These are phyloP conservation scores for Panthera leo DNA, from an alignment of 2,113 vertebrate genomes.

Conservation along the genomic window DNA sequence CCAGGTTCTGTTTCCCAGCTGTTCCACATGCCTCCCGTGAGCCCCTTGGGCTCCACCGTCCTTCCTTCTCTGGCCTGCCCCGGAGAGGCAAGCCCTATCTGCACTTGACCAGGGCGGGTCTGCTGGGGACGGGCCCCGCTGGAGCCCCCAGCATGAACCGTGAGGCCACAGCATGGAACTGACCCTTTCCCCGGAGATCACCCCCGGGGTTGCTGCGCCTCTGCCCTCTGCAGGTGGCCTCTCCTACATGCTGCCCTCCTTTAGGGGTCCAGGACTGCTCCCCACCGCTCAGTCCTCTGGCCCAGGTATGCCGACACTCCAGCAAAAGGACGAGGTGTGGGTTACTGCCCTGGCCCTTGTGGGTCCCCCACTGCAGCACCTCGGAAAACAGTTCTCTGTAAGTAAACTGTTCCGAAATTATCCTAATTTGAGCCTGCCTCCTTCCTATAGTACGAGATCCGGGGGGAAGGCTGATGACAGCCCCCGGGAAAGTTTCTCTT, in stretches of 20 bases:
- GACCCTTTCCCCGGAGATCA: not conserved
- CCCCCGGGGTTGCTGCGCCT: not conserved
- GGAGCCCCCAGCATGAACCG: not conserved
- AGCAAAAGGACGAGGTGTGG: not conserved
- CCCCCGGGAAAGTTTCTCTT: not conserved
- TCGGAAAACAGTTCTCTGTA: not conserved
- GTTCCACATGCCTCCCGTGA: not conserved
- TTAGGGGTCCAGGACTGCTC: not conserved
- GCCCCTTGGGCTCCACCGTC: not conserved
- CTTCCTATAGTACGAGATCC: not conserved
- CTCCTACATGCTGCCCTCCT: not conserved
- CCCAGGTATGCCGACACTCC: no score
- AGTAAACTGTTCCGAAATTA: not conserved
- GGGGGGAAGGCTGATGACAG: not conserved
- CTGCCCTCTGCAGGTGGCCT: not conserved
- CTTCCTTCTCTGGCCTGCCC: not conserved
- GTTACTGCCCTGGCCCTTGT: not conserved
- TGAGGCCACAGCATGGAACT: not conserved
- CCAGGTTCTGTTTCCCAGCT: not conserved
- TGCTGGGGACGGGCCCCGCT: not conserved
- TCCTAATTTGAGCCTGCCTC: not conserved
- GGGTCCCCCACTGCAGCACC: accelerated
- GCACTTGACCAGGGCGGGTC: not conserved
- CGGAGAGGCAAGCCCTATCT: not conserved
- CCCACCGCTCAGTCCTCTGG: not conserved